Percentiles rank a stretch among this genome's conserved stretches.
phyloP scores from a whole-genome alignment of 2,113 vertebrate species.

The Tychaedon coryphoeus region DNA sequence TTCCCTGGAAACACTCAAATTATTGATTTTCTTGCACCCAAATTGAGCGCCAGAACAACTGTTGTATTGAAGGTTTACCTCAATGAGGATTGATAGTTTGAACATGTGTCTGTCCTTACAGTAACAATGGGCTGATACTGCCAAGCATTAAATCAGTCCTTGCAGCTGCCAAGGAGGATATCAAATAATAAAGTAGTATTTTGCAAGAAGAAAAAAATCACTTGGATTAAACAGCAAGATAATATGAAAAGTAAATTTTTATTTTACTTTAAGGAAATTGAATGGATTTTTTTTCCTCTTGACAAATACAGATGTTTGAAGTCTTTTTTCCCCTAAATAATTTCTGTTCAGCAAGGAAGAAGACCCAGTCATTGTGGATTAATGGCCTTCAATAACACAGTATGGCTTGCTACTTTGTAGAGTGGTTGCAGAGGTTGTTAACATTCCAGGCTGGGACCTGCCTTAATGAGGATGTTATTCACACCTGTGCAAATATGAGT shows the following conservation, averaged over 20 bases:
- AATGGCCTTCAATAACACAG: background rate
- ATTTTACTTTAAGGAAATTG: background rate
- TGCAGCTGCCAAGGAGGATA: background rate
- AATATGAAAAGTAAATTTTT: background rate
- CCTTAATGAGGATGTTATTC: background rate
- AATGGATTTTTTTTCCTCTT: background rate
- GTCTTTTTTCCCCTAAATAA: background rate
- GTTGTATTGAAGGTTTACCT: background rate
- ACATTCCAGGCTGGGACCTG: background rate
- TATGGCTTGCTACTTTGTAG: background rate
- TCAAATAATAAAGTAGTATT: background rate
- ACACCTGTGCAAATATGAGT: background rate
- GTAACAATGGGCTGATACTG: background rate
- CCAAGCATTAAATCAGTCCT: background rate
- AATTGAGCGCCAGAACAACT: background rate
- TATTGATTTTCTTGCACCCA: background rate
- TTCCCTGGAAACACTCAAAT: background rate
- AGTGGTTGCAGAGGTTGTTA: background rate
- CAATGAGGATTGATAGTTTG: background rate
- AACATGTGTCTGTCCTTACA: background rate
- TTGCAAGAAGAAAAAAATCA: background rate
- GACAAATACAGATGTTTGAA: background rate
- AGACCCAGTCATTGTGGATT: background rate
- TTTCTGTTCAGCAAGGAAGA: background rate
- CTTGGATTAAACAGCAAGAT: background rate